These are phyloP conservation scores for Lutjanus campechanus DNA, from an alignment of 2,797 vertebrate species.

Conservation along the genomic window DNA sequence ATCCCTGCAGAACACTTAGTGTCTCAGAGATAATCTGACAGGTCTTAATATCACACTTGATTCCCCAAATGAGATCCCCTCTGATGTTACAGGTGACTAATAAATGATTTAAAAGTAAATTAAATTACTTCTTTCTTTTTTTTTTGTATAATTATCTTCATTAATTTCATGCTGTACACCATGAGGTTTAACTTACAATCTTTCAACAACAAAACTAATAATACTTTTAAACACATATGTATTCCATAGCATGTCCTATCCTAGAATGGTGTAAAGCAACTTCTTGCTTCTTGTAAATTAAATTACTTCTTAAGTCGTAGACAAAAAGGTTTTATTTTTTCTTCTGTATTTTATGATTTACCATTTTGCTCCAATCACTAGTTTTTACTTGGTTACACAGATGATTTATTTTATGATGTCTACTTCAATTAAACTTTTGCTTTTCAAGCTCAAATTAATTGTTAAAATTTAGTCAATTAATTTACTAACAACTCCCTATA, in stretches of 20 bases:
- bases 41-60: background rate
- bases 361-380: background rate
- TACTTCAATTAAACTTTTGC: background rate
- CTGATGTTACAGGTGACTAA: background rate
- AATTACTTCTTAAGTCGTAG: background rate
- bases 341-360: background rate
- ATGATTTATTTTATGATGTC: background rate
- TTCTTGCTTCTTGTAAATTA: too few species aligned
- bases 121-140: background rate
- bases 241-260: too few species aligned
- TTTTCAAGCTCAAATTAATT: background rate
- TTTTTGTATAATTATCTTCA: too few species aligned
- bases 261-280: too few species aligned
- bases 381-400: background rate
- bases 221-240: too few species aligned
- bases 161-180: too few species aligned
- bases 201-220: too few species aligned
- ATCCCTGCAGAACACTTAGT: conserved; percentile 15
- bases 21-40: conserved; percentile 17
- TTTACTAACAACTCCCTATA: background rate
- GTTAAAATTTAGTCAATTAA: background rate
- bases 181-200: too few species aligned
- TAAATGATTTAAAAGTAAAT: conserved; percentile 1
- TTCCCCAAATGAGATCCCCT: background rate
- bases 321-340: background rate